Evolutionary conservation across 1,140 invertebrate species (phyloP).

Genomic region (Marisa cornuarietis): DNA sequence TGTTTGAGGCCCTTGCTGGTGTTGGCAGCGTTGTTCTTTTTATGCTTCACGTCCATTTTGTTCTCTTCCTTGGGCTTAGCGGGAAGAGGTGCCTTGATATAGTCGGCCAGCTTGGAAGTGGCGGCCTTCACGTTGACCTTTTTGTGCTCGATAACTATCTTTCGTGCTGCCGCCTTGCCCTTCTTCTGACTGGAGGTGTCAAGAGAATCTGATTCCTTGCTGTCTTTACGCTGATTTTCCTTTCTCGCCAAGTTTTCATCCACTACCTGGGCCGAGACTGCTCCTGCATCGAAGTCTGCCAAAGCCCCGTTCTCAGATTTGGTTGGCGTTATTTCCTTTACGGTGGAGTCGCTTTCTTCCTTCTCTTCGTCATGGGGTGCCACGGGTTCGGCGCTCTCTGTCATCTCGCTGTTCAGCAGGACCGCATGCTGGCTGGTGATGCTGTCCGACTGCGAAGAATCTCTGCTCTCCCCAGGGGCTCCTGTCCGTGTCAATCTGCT

Average conservation of each 20-base stretch:
- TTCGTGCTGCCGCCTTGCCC: constrained; percentile 30
- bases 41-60: constrained; percentile 41
- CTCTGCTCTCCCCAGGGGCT: constrained; percentile 3
- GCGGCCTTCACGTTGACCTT: constrained; percentile 62
- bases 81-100: constrained; percentile 53
- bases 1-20: constrained; percentile 30
- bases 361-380: neutral
- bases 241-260: constrained; percentile 42
- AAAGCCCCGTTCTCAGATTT: constrained; percentile 1
- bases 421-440: neutral
- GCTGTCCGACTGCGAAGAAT: neutral
- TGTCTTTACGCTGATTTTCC: constrained; percentile 64
- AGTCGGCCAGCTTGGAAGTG: constrained; percentile 55
- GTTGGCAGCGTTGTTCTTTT: constrained; percentile 26
- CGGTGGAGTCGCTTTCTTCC: neutral
- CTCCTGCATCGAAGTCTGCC: constrained; percentile 27
- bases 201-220: too few relatives aligned
- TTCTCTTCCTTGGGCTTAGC: constrained; percentile 48
- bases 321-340: neutral
- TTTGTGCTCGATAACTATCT: constrained; percentile 48
- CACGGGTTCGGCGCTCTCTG: constrained; percentile 3
- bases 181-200: constrained; percentile 22
- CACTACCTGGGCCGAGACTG: neutral
- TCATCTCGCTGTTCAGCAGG: neutral
- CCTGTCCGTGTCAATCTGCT: too few relatives aligned